Conservation (phyloP, 2,113 vertebrate species). For the Eulemur rufifrons region DNA sequence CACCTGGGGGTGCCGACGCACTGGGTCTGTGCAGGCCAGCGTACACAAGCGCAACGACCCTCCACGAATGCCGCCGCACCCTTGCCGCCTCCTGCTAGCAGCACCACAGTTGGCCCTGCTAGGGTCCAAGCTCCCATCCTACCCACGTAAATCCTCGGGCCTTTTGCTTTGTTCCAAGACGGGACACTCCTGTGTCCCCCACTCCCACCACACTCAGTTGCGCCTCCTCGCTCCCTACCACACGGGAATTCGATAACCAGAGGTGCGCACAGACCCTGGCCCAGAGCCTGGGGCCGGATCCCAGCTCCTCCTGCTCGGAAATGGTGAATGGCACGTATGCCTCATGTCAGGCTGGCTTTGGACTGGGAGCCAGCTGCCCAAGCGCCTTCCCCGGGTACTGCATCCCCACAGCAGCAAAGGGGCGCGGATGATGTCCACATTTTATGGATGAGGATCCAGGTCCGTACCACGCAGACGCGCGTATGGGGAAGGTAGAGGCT, state of each 20-base stretch:
- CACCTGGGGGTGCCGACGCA: background rate
- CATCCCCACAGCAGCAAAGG: rapidly evolving
- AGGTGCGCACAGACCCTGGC: background rate
- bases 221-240: rapidly evolving
- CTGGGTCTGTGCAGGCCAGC: rapidly evolving
- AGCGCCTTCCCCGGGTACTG: rapidly evolving
- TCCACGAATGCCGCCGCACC: rapidly evolving
- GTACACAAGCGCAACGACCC: rapidly evolving
- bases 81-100: rapidly evolving
- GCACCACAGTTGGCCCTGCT: rapidly evolving
- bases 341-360: no score
- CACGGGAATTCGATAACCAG: background rate
- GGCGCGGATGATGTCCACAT: background rate
- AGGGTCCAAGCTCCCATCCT: background rate
- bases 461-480: rapidly evolving
- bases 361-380: no score
- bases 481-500: background rate
- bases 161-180: background rate
- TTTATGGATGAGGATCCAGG: background rate
- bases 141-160: rapidly evolving
- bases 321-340: rapidly evolving
- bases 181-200: rapidly evolving
- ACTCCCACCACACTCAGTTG: rapidly evolving
- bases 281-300: rapidly evolving
- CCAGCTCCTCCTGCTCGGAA: rapidly evolving